Base-by-base conservation (phyloP, 2,888 invertebrate species). In the Heterodera filipjevi region DNA sequence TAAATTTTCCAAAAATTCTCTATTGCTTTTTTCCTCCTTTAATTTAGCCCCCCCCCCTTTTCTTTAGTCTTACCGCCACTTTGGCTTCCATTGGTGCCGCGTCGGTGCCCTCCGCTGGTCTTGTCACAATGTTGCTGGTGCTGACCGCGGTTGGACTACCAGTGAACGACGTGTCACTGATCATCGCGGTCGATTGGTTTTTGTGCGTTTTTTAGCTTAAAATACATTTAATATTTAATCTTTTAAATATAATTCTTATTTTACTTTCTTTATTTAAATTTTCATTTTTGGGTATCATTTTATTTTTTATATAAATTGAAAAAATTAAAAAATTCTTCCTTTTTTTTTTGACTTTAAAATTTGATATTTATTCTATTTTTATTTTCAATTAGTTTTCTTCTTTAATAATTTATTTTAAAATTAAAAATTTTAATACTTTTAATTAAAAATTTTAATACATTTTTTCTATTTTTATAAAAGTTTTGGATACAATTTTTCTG, bases 81-180 rank as follows among this genome's bases (percentile, higher is more conserved):
- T 94, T 96, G 77, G 97, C 97, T 1, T 96, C 96, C 86, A 95
- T 98, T 89, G 97, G 97, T 81, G 97, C 97, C 35, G 97, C 97
- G n/a, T 96, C 96, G 75, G 95, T 98, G 27, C 89, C 90, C 10
- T 88, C 87, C 1, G 90, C 90, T 32, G 89, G 90, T 39, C 85
- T 89, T 22, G 89, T 89, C 35, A 89, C 89, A 16, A 89, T 90
- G 89, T 84, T 91, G 76, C 89, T 91, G 22, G 91, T 91, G 49
- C 86, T 91, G 79, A 90, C 90, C 33, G 91, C 91, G 10, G 90
- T 91, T 44, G 90, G 90, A 27, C 85, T 91, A 71, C 91, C 91
- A 32, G 89, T 90, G 49, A 89, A 90, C 82, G 91, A 91, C 83
- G 90, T 91, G 77, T 90, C 90, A 5, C 87, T 91, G 30, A 91